phyloP scores from a whole-genome alignment of 2,888 invertebrate species.

The Cordylochernes scorpioides region DNA sequence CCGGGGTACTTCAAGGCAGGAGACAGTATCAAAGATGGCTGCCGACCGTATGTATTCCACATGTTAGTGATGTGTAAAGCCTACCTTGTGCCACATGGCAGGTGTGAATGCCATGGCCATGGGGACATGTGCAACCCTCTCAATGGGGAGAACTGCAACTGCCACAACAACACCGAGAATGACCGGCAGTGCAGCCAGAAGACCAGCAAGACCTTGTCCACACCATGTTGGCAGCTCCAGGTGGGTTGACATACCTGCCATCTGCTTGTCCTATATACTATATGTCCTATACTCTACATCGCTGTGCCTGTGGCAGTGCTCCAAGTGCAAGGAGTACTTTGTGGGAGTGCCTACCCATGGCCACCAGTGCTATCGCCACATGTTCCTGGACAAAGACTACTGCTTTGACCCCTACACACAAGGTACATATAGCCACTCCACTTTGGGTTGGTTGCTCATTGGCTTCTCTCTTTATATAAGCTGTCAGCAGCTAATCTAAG shows the following conservation, averaged over 20 bases:
- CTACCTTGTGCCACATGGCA: no score
- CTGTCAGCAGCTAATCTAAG: no score
- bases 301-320: slow-evolving; percentile 50
- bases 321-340: slow-evolving; percentile 69
- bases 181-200: slow-evolving; percentile 24
- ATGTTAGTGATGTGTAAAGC: no score
- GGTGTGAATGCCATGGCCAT: slow-evolving; percentile 79
- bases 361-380: slow-evolving; percentile 81
- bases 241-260: slow-evolving; percentile 12
- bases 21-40: slow-evolving; percentile 44
- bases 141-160: slow-evolving; percentile 62
- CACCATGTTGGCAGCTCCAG: slow-evolving; percentile 20
- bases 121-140: slow-evolving; percentile 67
- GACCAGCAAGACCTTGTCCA: slow-evolving; percentile 14
- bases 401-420: slow-evolving; percentile 74
- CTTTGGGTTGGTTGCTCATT: no score
- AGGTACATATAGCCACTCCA: no score
- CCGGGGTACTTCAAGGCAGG: slow-evolving; percentile 33
- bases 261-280: neutral
- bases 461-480: no score
- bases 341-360: slow-evolving; percentile 68
- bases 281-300: no score
- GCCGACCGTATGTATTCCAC: slow-evolving; percentile 35
- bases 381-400: slow-evolving; percentile 68
- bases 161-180: slow-evolving; percentile 76